Conservation (phyloP, 2,113 vertebrate genomes). For the Mungos mungo region DNA sequence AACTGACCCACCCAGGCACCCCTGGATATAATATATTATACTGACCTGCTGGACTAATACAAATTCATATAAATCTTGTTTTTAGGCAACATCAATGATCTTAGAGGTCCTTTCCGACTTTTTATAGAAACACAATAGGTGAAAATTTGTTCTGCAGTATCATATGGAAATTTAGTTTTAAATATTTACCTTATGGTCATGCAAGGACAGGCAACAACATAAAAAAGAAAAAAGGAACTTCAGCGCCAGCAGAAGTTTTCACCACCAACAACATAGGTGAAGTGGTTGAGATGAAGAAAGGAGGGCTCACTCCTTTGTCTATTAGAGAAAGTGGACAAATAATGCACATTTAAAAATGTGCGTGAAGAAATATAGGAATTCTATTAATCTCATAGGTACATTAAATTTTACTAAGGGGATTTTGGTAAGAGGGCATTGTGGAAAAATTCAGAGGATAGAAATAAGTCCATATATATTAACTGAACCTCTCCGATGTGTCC, state of each 20-base stretch:
- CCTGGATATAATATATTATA: too few relatives aligned
- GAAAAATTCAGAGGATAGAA: background rate
- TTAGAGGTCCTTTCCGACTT: background rate
- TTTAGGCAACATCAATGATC: background rate
- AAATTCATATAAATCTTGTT: background rate
- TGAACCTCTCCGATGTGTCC: background rate
- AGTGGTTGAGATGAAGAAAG: background rate
- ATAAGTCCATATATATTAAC: background rate
- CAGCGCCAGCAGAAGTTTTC: background rate
- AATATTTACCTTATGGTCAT: background rate
- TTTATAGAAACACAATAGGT: background rate
- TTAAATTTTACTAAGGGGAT: background rate
- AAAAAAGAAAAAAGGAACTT: background rate
- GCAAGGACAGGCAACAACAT: background rate
- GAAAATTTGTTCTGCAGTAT: background rate
- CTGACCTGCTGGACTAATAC: background rate
- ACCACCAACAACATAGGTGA: fast-evolving
- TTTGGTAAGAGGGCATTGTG: background rate
- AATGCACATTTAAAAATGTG: background rate
- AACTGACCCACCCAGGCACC: too few relatives aligned
- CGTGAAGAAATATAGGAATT: background rate
- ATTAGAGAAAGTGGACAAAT: background rate
- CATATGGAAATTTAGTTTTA: background rate
- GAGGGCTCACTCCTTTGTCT: background rate
- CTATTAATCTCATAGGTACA: background rate